Evolutionary conservation across 2,797 vertebrate genomes (phyloP), one percentile per base, ranked within the genome.

Genomic region (Argentina silus): DNA sequence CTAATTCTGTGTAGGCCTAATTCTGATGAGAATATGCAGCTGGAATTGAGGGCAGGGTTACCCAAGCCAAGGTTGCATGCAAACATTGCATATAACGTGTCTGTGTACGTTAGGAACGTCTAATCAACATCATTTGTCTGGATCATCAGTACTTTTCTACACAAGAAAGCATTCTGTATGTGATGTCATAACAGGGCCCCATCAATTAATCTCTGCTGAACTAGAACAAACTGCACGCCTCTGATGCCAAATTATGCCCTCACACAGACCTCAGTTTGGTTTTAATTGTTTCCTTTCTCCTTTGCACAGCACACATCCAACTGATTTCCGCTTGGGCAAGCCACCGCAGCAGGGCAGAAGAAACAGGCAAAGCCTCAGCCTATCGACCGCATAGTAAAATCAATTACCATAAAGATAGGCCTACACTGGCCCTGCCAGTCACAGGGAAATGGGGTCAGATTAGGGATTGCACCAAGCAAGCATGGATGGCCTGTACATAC

Each of bases 341-440:
- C 21, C 3, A 11, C n/a, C 8, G 21, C 9, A n/a, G 56, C 68
- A 65, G 75, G 70, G 42, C 69, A 80, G 47, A 65, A 69, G 55
- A 84, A 81, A 73, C 51, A 82, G 84, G 76, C 73, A 55, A 15
- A 6, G 14, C n/a, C 77, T 78, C 77, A 77, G 76, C 80, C 42
- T 69, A 17, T 53, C 57, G 73, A 23, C 75, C 56, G 72, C 56
- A 75, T 60, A 77, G 59, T 21, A 69, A 67, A 77, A 76, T 81
- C 81, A 78, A 82, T 78, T 80, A 81, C 69, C 47, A 53, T 6
- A 3, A n/a, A 81, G 72, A 85, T 78, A 78, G 51, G 15, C 6
- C 48, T 15, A 11, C 10, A 11, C 48, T 71, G 66, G 51, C 75
- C 70, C 64, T 70, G 73, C 51, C 50, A 72, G 69, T 82, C 70